These are phyloP conservation scores for Seriola quinqueradiata DNA, from an alignment of 2,113 vertebrate genomes.

Conservation along the genomic window DNA sequence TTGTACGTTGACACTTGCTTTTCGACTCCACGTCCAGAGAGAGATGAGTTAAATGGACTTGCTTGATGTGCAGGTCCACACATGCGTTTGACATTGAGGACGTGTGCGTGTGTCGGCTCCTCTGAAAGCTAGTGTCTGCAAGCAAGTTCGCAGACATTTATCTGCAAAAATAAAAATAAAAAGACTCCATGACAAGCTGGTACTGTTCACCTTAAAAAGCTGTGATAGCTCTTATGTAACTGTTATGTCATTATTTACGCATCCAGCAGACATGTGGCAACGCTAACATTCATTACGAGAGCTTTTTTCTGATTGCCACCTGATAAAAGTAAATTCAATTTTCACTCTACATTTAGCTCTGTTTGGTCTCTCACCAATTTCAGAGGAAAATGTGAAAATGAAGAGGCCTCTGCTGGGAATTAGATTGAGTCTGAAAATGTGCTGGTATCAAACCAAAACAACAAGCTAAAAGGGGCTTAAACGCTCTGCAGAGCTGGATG, in stretches of 20 bases:
- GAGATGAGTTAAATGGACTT: neutral
- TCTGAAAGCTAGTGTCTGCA: no score
- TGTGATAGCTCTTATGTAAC: no score
- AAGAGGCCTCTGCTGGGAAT: neutral
- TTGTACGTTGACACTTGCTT: neutral
- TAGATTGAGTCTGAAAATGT: neutral
- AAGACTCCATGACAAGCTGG: no score
- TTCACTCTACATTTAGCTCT: neutral
- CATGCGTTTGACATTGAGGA: no score
- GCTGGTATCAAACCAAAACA: neutral
- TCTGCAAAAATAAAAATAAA: neutral
- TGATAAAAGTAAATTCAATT: neutral
- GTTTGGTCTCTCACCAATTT: neutral
- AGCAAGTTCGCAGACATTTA: neutral
- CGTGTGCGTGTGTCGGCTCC: no score
- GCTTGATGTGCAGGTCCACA: neutral
- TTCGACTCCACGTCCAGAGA: neutral
- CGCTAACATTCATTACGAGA: no score
- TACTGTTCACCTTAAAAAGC: no score
- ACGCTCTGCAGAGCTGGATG: neutral
- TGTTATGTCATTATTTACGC: neutral
- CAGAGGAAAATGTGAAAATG: neutral
- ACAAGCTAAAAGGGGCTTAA: neutral
- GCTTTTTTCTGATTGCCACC: neutral
- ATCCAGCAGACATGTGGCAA: neutral